These are phyloP conservation scores for Hippoglossus stenolepis DNA, from an alignment of 2,113 vertebrate genomes.

Conservation along the genomic window DNA sequence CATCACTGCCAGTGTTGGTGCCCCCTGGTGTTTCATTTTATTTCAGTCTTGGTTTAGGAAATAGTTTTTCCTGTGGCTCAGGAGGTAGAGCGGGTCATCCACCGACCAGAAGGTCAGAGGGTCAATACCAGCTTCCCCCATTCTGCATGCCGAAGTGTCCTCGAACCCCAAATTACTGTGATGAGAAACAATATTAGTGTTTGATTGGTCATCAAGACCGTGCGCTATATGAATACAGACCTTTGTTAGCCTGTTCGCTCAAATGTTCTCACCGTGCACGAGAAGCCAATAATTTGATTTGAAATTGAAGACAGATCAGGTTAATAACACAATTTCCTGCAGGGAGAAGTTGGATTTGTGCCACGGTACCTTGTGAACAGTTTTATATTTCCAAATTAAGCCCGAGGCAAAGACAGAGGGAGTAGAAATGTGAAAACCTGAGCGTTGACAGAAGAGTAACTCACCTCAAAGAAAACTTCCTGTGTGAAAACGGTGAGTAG, in stretches of 20 bases:
- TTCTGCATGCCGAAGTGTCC: no score
- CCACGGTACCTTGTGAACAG: background rate
- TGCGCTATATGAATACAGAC: background rate
- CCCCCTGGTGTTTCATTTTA: no score
- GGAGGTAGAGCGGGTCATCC: no score
- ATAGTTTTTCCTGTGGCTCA: no score
- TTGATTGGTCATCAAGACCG: no score
- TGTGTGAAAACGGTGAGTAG: background rate
- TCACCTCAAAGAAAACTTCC: background rate
- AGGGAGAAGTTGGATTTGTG: no score
- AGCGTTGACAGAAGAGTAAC: background rate
- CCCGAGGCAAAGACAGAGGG: background rate
- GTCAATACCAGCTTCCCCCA: no score
- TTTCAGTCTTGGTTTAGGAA: no score
- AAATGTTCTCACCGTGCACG: background rate
- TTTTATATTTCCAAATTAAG: background rate
- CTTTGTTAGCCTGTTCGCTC: background rate
- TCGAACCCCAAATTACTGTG: no score
- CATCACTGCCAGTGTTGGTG: no score
- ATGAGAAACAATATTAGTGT: no score
- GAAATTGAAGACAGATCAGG: background rate
- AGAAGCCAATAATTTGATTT: background rate
- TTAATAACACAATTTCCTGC: conserved; percentile 10
- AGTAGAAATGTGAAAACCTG: background rate
- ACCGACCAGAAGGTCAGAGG: no score